Evolutionary conservation across 2,888 invertebrate species (phyloP).

Genomic region (Steromphala cineraria): DNA sequence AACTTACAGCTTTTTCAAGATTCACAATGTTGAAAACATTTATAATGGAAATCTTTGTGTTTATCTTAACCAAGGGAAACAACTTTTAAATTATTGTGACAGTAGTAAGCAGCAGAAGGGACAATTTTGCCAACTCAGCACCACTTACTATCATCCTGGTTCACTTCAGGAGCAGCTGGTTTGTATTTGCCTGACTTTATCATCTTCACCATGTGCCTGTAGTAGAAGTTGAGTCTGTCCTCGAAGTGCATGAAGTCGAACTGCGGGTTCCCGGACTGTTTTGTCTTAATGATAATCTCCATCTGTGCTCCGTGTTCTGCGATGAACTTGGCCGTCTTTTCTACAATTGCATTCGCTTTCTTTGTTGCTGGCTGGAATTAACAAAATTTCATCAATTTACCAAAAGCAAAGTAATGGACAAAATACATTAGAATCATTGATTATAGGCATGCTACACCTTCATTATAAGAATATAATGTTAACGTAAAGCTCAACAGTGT

Average conservation of each 20-base stretch:
- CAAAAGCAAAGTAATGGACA: neutral
- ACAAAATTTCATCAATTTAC: neutral
- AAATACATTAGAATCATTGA: no score
- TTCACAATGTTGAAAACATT: no score
- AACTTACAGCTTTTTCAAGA: no score
- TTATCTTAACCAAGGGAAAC: no score
- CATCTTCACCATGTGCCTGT: constrained; percentile 80
- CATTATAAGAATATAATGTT: no score
- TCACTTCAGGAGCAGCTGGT: constrained; percentile 46
- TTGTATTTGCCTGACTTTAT: constrained; percentile 72
- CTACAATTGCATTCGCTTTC: constrained; percentile 94
- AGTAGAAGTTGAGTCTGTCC: constrained; percentile 89
- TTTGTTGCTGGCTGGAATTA: constrained; percentile 85
- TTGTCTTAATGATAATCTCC: constrained; percentile 98
- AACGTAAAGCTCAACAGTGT: no score
- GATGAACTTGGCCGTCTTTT: constrained; percentile 84
- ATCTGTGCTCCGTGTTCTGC: constrained; percentile 93
- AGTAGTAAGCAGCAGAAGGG: no score
- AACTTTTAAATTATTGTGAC: no score
- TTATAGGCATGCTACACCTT: neutral
- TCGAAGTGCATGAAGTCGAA: constrained; percentile 95
- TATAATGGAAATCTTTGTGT: no score
- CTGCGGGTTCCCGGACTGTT: constrained; percentile 93
- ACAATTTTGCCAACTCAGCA: neutral
- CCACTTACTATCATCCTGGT: constrained; percentile 35